These are phyloP conservation scores for Salvelinus alpinus DNA, from an alignment of 2,113 vertebrate genomes.

Conservation along the genomic window DNA sequence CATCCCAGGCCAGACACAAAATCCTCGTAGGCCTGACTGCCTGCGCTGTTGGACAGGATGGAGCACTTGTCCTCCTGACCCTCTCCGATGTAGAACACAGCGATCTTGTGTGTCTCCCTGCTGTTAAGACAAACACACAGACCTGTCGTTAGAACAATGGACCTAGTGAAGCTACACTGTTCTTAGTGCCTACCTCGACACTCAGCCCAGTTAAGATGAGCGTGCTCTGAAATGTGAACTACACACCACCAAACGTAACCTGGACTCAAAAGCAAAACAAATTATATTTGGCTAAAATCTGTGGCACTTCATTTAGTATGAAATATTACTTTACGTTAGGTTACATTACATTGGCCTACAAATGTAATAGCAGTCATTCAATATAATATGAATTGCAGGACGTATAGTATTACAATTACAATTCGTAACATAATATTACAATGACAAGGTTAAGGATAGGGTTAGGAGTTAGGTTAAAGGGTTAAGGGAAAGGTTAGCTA, in stretches of 20 bases:
- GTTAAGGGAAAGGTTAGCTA: no score
- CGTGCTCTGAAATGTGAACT: conserved; percentile 1
- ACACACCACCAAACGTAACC: background rate
- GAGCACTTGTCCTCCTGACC: conserved; percentile 98
- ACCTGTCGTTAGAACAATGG: background rate
- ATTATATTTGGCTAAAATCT: no score
- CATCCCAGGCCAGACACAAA: conserved; percentile 97
- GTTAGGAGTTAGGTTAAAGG: no score
- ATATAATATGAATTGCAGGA: no score
- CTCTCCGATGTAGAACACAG: conserved; percentile 95
- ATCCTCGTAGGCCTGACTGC: conserved; percentile 94
- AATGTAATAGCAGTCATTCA: no score
- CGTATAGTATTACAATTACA: no score
- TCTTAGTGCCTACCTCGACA: background rate
- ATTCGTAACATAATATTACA: no score
- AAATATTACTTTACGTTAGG: no score
- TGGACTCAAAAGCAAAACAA: background rate
- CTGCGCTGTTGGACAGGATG: conserved; percentile 90
- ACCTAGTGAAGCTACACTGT: background rate
- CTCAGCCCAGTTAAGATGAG: conserved; percentile 4
- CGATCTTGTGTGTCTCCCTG: conserved; percentile 97
- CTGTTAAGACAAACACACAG: conserved; percentile 63
- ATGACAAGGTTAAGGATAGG: no score
- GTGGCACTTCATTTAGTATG: no score
- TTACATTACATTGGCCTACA: no score